phyloP scores from a whole-genome alignment of 2,113 vertebrate genomes.

The Myotis yumanensis region DNA sequence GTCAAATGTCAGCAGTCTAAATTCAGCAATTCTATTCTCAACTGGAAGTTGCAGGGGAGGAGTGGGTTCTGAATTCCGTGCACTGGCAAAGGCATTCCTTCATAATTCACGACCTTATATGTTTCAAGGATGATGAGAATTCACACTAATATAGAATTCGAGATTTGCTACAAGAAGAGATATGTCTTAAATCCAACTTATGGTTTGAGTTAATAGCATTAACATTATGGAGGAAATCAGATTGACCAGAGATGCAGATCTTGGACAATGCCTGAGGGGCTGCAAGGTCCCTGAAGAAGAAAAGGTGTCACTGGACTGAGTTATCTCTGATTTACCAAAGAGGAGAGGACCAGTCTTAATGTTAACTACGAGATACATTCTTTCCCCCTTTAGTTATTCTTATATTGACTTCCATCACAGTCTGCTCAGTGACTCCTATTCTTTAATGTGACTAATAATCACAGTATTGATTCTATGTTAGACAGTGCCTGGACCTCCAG shows the following conservation, averaged over 20 bases:
- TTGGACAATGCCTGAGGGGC: background rate
- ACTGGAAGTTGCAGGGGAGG: background rate
- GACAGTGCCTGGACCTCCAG: constrained; percentile 44
- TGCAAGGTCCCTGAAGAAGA: background rate
- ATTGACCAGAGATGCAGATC: background rate
- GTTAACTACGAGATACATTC: background rate
- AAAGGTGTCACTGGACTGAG: background rate
- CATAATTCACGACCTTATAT: background rate
- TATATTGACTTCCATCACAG: background rate
- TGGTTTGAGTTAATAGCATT: background rate
- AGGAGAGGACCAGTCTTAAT: background rate
- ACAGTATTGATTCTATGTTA: constrained; percentile 47
- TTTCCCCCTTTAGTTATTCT: background rate
- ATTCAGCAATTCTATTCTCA: background rate
- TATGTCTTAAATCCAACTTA: background rate
- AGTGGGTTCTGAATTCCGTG: too few relatives aligned
- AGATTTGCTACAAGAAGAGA: background rate
- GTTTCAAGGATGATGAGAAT: background rate
- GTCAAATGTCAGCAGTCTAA: background rate
- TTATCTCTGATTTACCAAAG: background rate
- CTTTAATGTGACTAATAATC: constrained; percentile 63
- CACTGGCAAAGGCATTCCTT: background rate
- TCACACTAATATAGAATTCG: background rate
- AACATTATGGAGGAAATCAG: background rate
- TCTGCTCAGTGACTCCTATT: constrained; percentile 40